Evolutionary conservation across 2,888 invertebrate genomes (phyloP).

Genomic region (Polia nebulosa): DNA sequence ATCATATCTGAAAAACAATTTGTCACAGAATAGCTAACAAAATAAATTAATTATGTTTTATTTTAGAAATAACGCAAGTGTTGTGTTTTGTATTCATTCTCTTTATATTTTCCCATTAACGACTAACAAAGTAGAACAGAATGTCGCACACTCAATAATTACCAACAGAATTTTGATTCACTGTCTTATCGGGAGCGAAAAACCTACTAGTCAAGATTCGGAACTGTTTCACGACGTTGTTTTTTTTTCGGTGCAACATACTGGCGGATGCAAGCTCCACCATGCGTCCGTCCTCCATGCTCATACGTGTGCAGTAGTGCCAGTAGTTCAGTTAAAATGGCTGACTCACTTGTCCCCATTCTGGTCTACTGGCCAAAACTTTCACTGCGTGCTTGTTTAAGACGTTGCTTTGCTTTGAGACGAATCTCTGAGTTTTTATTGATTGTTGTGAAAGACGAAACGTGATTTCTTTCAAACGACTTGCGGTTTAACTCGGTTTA

Average conservation of each 20-base stretch:
- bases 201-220: slow-evolving; percentile 21
- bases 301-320: slow-evolving; percentile 54
- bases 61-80: background rate
- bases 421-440: slow-evolving; percentile 62
- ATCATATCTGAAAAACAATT: no score
- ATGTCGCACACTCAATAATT: slow-evolving; percentile 9
- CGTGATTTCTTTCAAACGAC: slow-evolving; percentile 27
- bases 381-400: slow-evolving; percentile 72
- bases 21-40: no score
- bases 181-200: slow-evolving; percentile 8
- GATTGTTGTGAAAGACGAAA: slow-evolving; percentile 53
- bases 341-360: slow-evolving; percentile 75
- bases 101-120: background rate
- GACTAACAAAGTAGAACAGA: background rate
- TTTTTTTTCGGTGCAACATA: slow-evolving; percentile 38
- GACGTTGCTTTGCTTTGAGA: slow-evolving; percentile 60
- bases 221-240: slow-evolving; percentile 7
- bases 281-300: slow-evolving; percentile 48
- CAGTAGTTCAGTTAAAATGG: slow-evolving; percentile 53
- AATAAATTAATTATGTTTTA: no score
- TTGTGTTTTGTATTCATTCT: background rate
- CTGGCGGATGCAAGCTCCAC: slow-evolving; percentile 37
- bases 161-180: background rate
- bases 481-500: slow-evolving; percentile 11
- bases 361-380: slow-evolving; percentile 75